Evolutionary conservation across 2,113 vertebrate species (phyloP), one percentile per base, ranked within the genome.

Genomic region (Sardina pilchardus): DNA sequence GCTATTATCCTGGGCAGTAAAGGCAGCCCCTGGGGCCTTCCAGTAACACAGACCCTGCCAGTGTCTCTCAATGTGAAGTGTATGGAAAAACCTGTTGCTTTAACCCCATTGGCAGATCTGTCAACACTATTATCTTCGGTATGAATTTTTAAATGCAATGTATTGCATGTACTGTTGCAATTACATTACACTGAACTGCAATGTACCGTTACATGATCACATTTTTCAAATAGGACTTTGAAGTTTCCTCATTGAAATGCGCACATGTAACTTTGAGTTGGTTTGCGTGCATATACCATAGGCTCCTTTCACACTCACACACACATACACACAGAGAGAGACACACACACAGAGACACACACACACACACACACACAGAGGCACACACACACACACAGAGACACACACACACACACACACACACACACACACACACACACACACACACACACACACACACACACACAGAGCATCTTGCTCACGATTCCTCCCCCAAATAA

Each of bases 361-460:
- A 56, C 50, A 56, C 50, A 56, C 50, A 56, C 50, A 56, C 50
- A 56, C 50, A 56, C 50, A 56, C 50, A 56, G 4, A 56, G 4
- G 14, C 50, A 56, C 50, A 56, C 4, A 56, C 50, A 56, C 50
- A 56, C 50, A 56, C 50, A 56, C 50, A 56, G n/a, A n/a, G n/a
- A n/a, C n/a, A 56, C 53, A 56, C 53, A 56, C 12, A 56, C 53
- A 56, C 53, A 56, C 16, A 56, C 53, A 56, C 53, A 56, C 1
- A 56, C 53, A 56, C 53, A 56, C 53, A 56, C 12, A 56, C 53
- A 56, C 53, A 56, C 53, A 56, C 53, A 56, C 53, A 56, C 12
- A 56, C 53, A 56, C 53, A 56, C 53, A 56, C 53, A 56, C 63
- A 71, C n/a, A 56, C 53, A 56, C 53, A 56, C 59, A 67, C n/a